Evolutionary conservation across 2,113 vertebrate genomes (phyloP), one percentile per base, ranked within the genome.

Genomic region (Callionymus lyra): DNA sequence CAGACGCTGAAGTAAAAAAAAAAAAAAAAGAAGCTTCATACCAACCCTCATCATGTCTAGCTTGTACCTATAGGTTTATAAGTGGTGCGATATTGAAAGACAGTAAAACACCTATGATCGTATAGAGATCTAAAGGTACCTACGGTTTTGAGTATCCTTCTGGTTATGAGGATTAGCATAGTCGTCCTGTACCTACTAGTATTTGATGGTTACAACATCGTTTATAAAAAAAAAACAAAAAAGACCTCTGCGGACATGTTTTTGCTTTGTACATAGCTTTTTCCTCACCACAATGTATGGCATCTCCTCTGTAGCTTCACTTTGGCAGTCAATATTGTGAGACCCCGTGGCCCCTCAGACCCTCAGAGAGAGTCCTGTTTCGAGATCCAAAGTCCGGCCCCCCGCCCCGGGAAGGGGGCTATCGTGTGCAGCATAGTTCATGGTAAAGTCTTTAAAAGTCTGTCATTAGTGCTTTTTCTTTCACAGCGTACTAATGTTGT

Each of bases 131-230:
- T 75, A 75, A 70, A 79, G 62, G 70, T 70, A 80, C 76, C 79
- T 82, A 81, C 68, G 77, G 62, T 59, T n/a, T 61, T 72, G 67
- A 64, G 69, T 70, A 69, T 71, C 76, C 59, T 79, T 74, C 78
- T 79, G 70, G 52, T 72, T 80, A 75, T 77, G 67, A 80, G 68
- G 62, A 80, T 75, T 76, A 81, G 67, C 67, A 78, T 80, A 63
- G 68, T 71, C 58, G 48, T 76, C 74, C 74, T 74, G 66, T 63
- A 80, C 63, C 68, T 84, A 82, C 67, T 69, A 65, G 45, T 65
- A 75, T 45, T 81, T 70, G 45, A 72, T 77, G 77, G 55, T 76
- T 80, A 81, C 68, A n/a, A n/a, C n/a, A 70, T 42, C 61, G 72
- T 56, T 72, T 82, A 81, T 76, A 73, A 78, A 82, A 76, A 73